Evolutionary conservation across 2,113 vertebrate species (phyloP).

Genomic region (Cynopterus brachyotis): DNA sequence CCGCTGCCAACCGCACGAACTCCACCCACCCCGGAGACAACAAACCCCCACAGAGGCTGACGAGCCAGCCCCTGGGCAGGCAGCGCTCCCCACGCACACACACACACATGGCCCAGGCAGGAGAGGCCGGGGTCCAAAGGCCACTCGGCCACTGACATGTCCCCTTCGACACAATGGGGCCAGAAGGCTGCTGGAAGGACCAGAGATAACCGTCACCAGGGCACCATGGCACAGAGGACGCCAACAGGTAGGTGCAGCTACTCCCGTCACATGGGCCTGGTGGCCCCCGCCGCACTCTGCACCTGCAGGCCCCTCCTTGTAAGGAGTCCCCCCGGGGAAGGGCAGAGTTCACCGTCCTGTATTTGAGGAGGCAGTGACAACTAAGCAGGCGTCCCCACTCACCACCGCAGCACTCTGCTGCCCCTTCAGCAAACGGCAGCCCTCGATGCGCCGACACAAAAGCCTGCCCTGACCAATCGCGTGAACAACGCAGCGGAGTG

Average conservation of each 20-base stretch:
- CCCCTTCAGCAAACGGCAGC: not conserved
- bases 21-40: not conserved
- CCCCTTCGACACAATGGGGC: not conserved
- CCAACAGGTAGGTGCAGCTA: not conserved
- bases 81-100: no score
- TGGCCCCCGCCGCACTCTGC: no score
- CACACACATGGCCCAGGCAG: not conserved
- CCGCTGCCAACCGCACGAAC: accelerated
- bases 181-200: not conserved
- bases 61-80: no score
- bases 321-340: not conserved
- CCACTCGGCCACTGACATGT: not conserved
- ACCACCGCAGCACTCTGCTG: not conserved
- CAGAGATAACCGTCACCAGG: accelerated
- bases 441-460: not conserved
- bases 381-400: not conserved
- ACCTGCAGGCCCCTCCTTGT: not conserved
- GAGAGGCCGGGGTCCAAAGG: not conserved
- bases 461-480: accelerated
- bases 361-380: not conserved
- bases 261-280: no score
- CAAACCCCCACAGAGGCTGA: no score
- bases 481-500: not conserved
- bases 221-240: not conserved
- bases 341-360: not conserved